Base-by-base conservation (phyloP, 53 echinoderm and acorn worm species). In the Actinopyga echinites region DNA sequence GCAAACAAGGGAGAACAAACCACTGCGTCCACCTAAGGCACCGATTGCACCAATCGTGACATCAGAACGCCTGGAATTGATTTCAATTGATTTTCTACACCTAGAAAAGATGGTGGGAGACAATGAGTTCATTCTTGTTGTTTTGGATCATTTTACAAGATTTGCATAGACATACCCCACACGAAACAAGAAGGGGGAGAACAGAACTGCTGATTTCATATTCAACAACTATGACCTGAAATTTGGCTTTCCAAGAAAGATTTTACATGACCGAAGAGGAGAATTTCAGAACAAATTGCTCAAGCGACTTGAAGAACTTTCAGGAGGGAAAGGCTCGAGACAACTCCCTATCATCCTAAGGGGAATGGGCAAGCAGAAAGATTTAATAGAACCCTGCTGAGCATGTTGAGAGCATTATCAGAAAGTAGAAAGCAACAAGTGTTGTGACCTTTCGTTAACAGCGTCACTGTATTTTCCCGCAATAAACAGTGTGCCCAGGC, bases 161-260 rank as follows among this genome's bases (percentile, higher is more conserved):
- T 89, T 34, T 62, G 88, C 20, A 92, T 89, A 15, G 85, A n/a
- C n/a, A n/a, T n/a, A n/a, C n/a, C n/a, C n/a, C n/a, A n/a, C n/a
- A n/a, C n/a, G n/a, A n/a, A n/a, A 74, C 15, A 88, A 89, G 66
- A 92, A 92, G 38, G 55, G n/a, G 15, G 93, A 63, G 24, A 83
- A 83, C 31, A 92, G 89, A 25, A 87, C 87, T 28, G 92, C 93
- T 8, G 69, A 93, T 65, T 71, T 43, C 25, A 87, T 93, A 12
- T 93, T 89, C 77, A 93, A 89, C 54, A 79, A 89, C 45, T 93
- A 79, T 56, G 56, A 79, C 35, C 57, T 93, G 36, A 86, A 86
- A 67, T 93, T 83, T 71, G 89, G 89, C 10, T 89, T 87, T 24
- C n/a, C n/a, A n/a, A n/a, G n/a, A n/a, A n/a, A n/a, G n/a, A n/a